These are phyloP conservation scores for Agonum fuliginosum DNA, from an alignment of 2,888 invertebrate species.

Conservation along the genomic window DNA sequence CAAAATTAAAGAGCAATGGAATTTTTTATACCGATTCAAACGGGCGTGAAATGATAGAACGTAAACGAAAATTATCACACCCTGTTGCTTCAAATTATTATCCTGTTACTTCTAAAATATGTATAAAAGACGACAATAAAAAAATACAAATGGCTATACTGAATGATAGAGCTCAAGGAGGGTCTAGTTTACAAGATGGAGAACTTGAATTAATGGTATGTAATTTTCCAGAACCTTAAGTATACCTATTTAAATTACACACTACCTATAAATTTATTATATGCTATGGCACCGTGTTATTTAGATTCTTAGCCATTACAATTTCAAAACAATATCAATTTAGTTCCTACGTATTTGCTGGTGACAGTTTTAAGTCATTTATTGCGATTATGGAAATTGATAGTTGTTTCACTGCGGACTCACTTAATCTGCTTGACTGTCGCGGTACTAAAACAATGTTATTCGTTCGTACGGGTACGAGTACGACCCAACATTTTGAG, in stretches of 20 bases:
- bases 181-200: slow-evolving; percentile 77
- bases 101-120: slow-evolving; percentile 82
- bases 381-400: no score
- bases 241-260: neutral
- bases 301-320: no score
- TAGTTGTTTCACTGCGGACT: no score
- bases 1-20: slow-evolving; percentile 74
- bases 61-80: slow-evolving; percentile 75
- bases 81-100: slow-evolving; percentile 83
- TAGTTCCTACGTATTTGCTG: no score
- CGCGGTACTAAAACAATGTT: no score
- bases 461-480: no score
- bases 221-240: neutral
- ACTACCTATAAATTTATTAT: no score
- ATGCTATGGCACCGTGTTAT: no score
- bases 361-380: no score
- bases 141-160: slow-evolving; percentile 75
- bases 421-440: no score
- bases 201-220: slow-evolving; percentile 81
- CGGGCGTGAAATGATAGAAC: slow-evolving; percentile 81
- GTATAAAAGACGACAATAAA: slow-evolving; percentile 72
- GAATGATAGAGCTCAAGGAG: slow-evolving; percentile 79
- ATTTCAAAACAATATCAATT: no score
- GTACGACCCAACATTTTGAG: no score
- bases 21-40: slow-evolving; percentile 87